A percentile compares a stretch with the other conserved stretches of the same genome.
phyloP scores from a whole-genome alignment of 1,140 invertebrate species.

The Ruditapes philippinarum region DNA sequence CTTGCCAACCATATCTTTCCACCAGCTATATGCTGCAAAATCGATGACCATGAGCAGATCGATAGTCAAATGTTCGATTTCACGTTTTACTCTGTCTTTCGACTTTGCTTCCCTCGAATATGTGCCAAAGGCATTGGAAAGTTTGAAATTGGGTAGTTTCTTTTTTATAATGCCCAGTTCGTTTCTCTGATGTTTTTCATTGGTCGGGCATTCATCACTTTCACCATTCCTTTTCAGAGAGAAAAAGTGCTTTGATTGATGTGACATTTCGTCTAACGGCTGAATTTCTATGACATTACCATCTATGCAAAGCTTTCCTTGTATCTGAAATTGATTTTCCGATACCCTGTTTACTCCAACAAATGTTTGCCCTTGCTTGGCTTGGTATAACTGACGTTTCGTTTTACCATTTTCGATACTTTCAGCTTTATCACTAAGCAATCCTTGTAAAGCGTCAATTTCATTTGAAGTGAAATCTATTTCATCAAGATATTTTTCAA shows the following conservation, averaged over 20 bases:
- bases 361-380: background rate
- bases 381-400: background rate
- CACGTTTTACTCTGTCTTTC: conserved; percentile 42
- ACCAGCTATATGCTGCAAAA: conserved; percentile 58
- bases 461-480: background rate
- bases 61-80: conserved; percentile 16
- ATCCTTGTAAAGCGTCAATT: background rate
- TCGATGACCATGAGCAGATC: conserved; percentile 62
- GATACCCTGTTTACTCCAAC: background rate
- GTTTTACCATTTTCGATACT: background rate
- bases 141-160: background rate
- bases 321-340: background rate
- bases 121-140: conserved; percentile 11
- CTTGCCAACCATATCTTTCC: background rate
- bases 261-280: background rate
- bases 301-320: background rate
- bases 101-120: background rate
- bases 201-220: background rate
- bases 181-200: background rate
- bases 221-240: background rate
- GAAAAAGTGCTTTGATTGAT: background rate
- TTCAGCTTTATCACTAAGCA: background rate
- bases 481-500: background rate
- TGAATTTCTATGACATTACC: background rate
- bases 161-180: background rate